Conservation (phyloP, 2,888 invertebrate species). For the Tiphia femorata region DNA sequence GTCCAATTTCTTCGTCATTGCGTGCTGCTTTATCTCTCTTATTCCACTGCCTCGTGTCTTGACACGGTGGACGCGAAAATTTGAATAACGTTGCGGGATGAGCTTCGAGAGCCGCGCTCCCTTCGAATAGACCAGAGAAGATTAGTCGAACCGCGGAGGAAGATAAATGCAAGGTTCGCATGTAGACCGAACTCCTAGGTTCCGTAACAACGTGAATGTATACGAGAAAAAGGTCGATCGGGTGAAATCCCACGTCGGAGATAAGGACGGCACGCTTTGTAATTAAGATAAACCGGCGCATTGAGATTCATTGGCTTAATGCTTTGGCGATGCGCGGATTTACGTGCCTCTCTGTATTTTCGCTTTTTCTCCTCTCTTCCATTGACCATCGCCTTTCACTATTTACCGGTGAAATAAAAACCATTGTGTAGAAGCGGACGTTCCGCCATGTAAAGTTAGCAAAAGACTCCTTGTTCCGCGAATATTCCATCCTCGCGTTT, state of each 20-base stretch:
- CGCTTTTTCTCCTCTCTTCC: not conserved
- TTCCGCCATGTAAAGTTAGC: too few relatives aligned
- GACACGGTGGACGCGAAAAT: slow-evolving; percentile 37
- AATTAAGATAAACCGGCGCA: slow-evolving; percentile 35
- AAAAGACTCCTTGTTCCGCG: too few relatives aligned
- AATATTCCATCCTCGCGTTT: too few relatives aligned
- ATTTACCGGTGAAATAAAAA: too few relatives aligned
- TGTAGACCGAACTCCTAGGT: slow-evolving; percentile 36
- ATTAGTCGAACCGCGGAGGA: slow-evolving; percentile 56
- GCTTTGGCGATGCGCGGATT: too few relatives aligned
- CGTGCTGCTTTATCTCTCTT: slow-evolving; percentile 41
- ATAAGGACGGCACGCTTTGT: slow-evolving; percentile 31
- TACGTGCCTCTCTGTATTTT: too few relatives aligned
- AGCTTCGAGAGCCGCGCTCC: slow-evolving; percentile 54
- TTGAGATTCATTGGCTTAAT: slow-evolving; percentile 11
- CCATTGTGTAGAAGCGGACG: too few relatives aligned
- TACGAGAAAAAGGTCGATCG: slow-evolving; percentile 26
- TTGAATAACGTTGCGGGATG: slow-evolving; percentile 44
- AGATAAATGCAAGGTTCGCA: slow-evolving; percentile 64
- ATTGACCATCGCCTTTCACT: not conserved
- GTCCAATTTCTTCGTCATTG: not conserved
- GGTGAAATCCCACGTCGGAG: slow-evolving; percentile 1
- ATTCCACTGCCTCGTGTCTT: not conserved
- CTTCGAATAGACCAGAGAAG: slow-evolving; percentile 41
- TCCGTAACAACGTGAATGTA: slow-evolving; percentile 11